Evolutionary conservation across 2,113 vertebrate species (phyloP), one percentile per base, ranked within the genome.

Genomic region (Thryonomys swinderianus): DNA sequence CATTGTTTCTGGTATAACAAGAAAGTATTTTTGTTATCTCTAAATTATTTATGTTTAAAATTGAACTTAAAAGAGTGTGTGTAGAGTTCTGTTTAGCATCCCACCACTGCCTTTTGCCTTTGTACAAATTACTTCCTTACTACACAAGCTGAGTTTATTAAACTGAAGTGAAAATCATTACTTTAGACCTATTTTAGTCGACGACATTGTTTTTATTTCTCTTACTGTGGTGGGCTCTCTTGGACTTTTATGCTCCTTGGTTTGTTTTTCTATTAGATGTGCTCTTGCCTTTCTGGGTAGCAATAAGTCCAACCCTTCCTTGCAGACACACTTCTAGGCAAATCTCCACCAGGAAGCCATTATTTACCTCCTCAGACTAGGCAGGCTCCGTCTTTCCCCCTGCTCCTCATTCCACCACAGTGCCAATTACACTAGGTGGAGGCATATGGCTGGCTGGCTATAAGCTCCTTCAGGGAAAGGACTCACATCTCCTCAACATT

Each of bases 21-120:
- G 73, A 74, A 59, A 40, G 37, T 89, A 81, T 86, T 93, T 95
- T 81, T 51, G 21, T 55, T 61, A 71, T 88, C 57, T 21, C 20
- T 37, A 53, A 78, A 79, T 78, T 34, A 23, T 71, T 73, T 14
- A 62, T 53, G 40, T 51, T 53, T 71, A 80, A 62, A 23, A 62
- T 79, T 82, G 37, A 74, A 64, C 5, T 85, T 71, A 64, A 79
- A 20, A 79, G 23, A 73, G 45, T 45, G 20, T 34, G 30, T 7
- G 23, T 71, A 37, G n/a, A 42, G 79, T 40, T 89, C 11, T 61
- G n/a, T 18, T 61, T 23, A 95, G 66, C 40, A 62, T 79, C 51
- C 16, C 17, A 76, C 12, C 27, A 48, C 2, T 83, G 25, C 76
- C 25, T 78, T 67, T 88, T 83, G 40, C 53, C 34, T 25, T 89